Base-by-base conservation (phyloP, 1,140 invertebrate genomes). In the Ganaspis sp. region DNA sequence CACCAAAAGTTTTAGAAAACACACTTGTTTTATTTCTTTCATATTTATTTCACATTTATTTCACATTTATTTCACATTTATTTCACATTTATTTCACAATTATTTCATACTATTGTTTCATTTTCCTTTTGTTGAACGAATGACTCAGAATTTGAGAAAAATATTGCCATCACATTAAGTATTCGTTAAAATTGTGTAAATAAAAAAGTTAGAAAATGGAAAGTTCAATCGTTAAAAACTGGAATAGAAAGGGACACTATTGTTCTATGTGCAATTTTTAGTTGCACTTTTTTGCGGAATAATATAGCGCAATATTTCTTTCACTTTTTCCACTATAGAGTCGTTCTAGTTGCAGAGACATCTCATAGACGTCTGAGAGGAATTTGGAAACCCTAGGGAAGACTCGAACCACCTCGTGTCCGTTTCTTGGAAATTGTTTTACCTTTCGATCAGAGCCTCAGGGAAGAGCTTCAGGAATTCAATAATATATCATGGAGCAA, bases 391-490 rank as follows among this genome's bases (percentile, higher is more conserved):
- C 54, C 54, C 54, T 29, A 26, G 54, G 54, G 54, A 54, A 19
- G 49, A 21, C 49, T 23, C 49, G 5, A 5, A 54, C 19, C 9
- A 54, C 21, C 17, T 53, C 49, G 49, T 54, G 49, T 54, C 49
- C 49, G 49, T 54, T 54, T 54, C 49, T 53, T n/a, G 9, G 17
- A 64, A 64, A 64, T 64, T 64, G 54, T 64, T 64, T 64, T 64
- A 64, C 54, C 54, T 26, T 64, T 64, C 21, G 54, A 64, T 64
- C 54, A 64, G 54, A 26, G 54, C 54, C 54, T 64, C 21, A 12
- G 54, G 23, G 11, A 29, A 23, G 54, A 64, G 23, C 54, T 64
- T 26, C 21, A 4, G 54, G 23, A 64, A 64, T 64, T 64, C 54
- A 64, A 64, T 64, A 64, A 64, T 64, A 64, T 26, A 64, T 64